A percentile compares a stretch with the other conserved stretches of the same genome.
Evolutionary conservation across 2,797 vertebrate species (phyloP).

Genomic region (Taenioides sp.): DNA sequence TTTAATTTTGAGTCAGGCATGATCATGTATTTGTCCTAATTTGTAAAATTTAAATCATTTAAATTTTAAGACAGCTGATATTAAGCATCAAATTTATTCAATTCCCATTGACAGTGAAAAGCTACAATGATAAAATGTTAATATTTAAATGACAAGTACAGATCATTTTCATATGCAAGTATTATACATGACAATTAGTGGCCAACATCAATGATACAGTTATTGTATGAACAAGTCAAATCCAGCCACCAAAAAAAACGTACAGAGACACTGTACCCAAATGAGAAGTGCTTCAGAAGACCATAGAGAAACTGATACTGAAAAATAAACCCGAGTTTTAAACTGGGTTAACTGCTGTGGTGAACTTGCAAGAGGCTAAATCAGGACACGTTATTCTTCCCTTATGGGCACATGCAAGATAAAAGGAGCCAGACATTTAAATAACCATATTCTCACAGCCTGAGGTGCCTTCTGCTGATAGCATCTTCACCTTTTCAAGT

Average conservation of each 20-base stretch:
- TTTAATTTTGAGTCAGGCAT: no score
- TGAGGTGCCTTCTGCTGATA: constrained; percentile 17
- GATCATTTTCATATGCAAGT: constrained; percentile 37
- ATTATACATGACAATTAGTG: constrained; percentile 17
- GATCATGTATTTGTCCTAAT: no score
- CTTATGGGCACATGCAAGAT: constrained; percentile 27
- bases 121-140: constrained; percentile 28
- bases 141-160: constrained; percentile 18
- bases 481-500: constrained; percentile 25
- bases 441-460: background rate
- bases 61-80: background rate
- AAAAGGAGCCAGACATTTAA: background rate
- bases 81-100: constrained; percentile 40
- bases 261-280: constrained; percentile 17
- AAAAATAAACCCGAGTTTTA: background rate
- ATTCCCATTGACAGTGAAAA: constrained; percentile 42
- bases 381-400: constrained; percentile 3
- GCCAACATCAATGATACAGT: constrained; percentile 33
- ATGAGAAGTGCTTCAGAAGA: constrained; percentile 8
- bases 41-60: no score
- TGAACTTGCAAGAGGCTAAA: constrained; percentile 11
- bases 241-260: constrained; percentile 6
- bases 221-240: constrained; percentile 2
- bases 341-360: background rate
- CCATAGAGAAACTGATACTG: background rate